phyloP scores from a whole-genome alignment of 1,140 invertebrate genomes.

The Papilio polytes region DNA sequence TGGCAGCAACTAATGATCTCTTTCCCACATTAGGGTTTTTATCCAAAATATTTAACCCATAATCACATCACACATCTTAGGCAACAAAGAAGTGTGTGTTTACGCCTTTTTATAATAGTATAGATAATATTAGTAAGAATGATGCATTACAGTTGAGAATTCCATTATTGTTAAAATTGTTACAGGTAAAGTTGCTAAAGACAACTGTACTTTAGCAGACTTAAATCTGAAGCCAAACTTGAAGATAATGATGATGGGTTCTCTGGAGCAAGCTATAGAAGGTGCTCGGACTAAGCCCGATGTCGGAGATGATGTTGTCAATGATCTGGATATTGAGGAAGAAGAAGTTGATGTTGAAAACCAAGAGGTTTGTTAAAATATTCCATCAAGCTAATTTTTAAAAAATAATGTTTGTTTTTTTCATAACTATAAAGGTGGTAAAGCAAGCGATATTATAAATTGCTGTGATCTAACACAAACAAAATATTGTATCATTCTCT shows the following conservation, averaged over 20 bases:
- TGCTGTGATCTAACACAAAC: too few species aligned
- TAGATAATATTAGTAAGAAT: too few species aligned
- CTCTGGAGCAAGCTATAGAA: slow-evolving; percentile 95
- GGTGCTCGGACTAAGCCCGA: slow-evolving; percentile 91
- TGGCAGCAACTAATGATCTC: too few species aligned
- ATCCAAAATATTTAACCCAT: too few species aligned
- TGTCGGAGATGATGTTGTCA: slow-evolving; percentile 92
- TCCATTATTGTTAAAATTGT: slow-evolving; percentile 38
- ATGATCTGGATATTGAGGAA: slow-evolving; percentile 95
- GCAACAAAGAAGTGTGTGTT: too few species aligned
- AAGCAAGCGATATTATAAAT: too few species aligned
- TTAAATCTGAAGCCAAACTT: slow-evolving; percentile 94
- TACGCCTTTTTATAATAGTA: too few species aligned
- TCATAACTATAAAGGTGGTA: too few species aligned
- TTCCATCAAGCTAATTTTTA: not conserved
- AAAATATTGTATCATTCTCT: too few species aligned
- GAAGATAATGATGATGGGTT: slow-evolving; percentile 99
- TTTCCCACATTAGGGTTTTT: too few species aligned
- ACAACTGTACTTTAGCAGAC: slow-evolving; percentile 88
- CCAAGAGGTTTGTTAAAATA: slow-evolving; percentile 83
- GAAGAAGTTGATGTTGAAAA: slow-evolving; percentile 94
- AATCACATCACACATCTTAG: too few species aligned
- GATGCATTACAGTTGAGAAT: not conserved
- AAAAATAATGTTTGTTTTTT: too few species aligned
- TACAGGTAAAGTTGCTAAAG: slow-evolving; percentile 92